Base-by-base conservation (phyloP, 2,797 vertebrate genomes). In the Sebastes paucispinis region DNA sequence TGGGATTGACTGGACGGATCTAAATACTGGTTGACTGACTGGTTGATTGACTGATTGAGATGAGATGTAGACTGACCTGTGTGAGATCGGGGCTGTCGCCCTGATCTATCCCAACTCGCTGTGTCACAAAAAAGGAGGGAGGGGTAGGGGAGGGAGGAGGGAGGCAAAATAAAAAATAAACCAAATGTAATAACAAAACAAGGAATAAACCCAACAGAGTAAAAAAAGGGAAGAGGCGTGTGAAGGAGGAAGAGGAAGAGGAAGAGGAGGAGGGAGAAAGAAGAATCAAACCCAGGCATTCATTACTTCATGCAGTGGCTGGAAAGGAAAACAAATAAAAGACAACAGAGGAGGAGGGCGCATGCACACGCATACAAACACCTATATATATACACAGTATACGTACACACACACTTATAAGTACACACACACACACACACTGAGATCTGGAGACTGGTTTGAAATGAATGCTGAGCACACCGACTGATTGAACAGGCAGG, bases 21-120 rank as follows among this genome's bases (percentile, higher is more conserved):
- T 87, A 87, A 77, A 88, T 85, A 91, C 84, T 92, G 89, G 88
- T 90, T 89, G 92, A 92, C 85, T 93, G 93, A 89, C 87, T 90
- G 90, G 81, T 91, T 93, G 91, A 92, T 90, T 90, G 93, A 92
- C 92, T 93, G 96, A 96, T 95, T 92, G 95, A 95, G 93, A 95
- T 93, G 93, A 96, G 93, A 95, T 91, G 93, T 93, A 89, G 94
- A 98, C 98, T 98, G 96, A 99, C 97, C 98, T 98, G 97, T 96
- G 96, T 97, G 95, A 99, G 96, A 96, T 98, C 96, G 92, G 97
- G 98, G 97, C 98, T 98, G 95, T 97, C 95, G 94, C 96, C 97
- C 96, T 96, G 96, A 96, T 98, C 97, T 96, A 99, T 97, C 96
- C 98, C 98, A 97, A 98, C 97, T 98, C 97, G 97, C 98, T 99